Evolutionary conservation across 2,888 invertebrate genomes (phyloP), one percentile per base, ranked within the genome.

Genomic region (Scaptomyza caliginosa): DNA sequence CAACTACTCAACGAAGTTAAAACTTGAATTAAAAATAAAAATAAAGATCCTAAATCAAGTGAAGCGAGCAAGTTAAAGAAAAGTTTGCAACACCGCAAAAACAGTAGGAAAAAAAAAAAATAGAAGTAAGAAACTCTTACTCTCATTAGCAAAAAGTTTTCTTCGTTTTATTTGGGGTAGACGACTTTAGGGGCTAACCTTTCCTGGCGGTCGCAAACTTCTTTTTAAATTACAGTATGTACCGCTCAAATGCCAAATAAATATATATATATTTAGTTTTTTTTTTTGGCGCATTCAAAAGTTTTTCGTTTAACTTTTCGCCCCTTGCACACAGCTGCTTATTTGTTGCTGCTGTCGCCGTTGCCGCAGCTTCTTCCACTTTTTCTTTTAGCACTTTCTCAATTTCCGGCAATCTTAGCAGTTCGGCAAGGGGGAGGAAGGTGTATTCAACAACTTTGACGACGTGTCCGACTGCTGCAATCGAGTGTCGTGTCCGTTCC

Each of bases 221-320:
- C 55, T 62, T 54, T 70, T 54, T 50, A 69, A 70, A 66, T 55
- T 28, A 2, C 8, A 8, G 46, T 54, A 57, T 56, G 46, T 48
- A 46, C 38, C 43, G 40, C 32, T 38, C 51, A 51, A 52, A 43
- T 52, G 57, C 51, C 64, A 57, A 48, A 75, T 68, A 69, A 17
- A 43, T 59, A 23, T 10, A 34, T n/a, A 51, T 11, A 54, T 13
- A 24, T 10, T 10, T 16, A 5, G 11, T 0, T 17, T 8, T 34
- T 40, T 52, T 60, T 57, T 63, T 49, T 58, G 72, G 55, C 60
- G 67, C 67, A 49, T 74, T 62, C 42, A 50, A 66, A 85, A 85
- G 67, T 88, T 88, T 84, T 84, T 86, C 88, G 86, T 76, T 88
- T 73, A 84, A 85, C 78, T 86, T 80, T 71, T 55, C 49, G 38